phyloP scores from a whole-genome alignment of 2,113 vertebrate genomes.

The Illadopsis cleaveri region DNA sequence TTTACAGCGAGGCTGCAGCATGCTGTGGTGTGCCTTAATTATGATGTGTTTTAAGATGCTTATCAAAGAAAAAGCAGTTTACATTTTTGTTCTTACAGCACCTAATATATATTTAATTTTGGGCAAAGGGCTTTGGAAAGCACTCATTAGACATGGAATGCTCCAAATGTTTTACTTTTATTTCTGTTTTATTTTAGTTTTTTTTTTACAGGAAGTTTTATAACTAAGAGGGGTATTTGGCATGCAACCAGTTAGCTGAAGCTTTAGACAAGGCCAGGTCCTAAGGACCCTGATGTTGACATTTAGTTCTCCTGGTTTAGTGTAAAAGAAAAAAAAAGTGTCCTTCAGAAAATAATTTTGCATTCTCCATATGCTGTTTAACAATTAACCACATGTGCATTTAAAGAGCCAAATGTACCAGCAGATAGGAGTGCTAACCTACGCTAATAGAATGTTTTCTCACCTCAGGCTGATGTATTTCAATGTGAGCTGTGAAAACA shows the following conservation, averaged over 20 bases:
- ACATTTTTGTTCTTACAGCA: background rate
- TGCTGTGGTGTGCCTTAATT: background rate
- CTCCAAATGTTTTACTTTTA: background rate
- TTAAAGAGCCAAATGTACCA: background rate
- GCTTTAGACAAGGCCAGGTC: constrained; percentile 15
- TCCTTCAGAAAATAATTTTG: background rate
- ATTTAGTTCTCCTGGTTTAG: background rate
- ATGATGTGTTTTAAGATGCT: background rate
- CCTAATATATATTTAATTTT: background rate
- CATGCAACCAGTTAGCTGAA: background rate
- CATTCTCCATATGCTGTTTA: background rate
- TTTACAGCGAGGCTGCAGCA: background rate
- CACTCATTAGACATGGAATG: background rate
- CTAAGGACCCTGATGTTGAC: background rate
- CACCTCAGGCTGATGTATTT: background rate
- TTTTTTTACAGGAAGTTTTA: background rate
- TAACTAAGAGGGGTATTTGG: constrained; percentile 15
- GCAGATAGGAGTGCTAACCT: background rate
- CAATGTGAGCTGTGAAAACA: background rate
- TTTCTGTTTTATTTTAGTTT: background rate
- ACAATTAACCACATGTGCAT: background rate
- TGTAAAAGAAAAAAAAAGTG: background rate
- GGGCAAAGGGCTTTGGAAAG: background rate
- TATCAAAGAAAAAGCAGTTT: constrained; percentile 13
- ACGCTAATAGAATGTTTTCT: background rate